Conservation (phyloP, 2,888 invertebrate species). For the Ethmia dodecea region DNA sequence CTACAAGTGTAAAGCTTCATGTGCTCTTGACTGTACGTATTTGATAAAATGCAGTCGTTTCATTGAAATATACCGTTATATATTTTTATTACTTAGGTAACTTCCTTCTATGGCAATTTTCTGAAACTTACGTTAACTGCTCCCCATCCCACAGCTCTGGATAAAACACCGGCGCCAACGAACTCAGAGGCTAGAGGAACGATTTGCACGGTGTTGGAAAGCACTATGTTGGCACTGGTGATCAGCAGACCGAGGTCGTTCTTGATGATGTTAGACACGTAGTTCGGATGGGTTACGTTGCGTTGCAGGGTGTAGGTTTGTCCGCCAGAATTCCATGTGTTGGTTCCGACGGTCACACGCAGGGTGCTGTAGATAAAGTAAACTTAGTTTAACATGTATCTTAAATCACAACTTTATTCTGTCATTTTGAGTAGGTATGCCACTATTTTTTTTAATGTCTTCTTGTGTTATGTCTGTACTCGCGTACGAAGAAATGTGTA, state of each 20-base stretch:
- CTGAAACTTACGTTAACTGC: constrained; percentile 41
- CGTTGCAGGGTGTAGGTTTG: constrained; percentile 29
- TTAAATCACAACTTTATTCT: no score
- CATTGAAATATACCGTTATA: no score
- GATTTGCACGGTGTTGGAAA: constrained; percentile 17
- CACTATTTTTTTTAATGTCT: no score
- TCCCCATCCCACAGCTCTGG: constrained; percentile 51
- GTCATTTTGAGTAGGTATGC: no score
- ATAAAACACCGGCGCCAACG: constrained; percentile 22
- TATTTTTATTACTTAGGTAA: no score
- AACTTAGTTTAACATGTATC: no score
- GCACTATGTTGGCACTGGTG: constrained; percentile 22
- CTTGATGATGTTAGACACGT: constrained; percentile 38
- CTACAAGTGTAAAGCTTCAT: no score
- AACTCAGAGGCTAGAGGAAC: constrained; percentile 26
- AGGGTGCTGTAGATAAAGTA: constrained; percentile 31
- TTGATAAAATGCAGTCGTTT: no score
- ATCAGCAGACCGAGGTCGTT: constrained; percentile 49
- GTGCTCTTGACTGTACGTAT: no score
- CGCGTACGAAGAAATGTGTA: no score
- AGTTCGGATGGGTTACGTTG: constrained; percentile 47
- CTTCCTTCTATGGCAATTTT: no score
- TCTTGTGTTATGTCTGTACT: no score
- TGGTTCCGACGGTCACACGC: constrained; percentile 45
- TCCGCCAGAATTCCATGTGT: constrained; percentile 47